Conservation (phyloP, 1,140 invertebrate species). For the Drosophila burlai region DNA sequence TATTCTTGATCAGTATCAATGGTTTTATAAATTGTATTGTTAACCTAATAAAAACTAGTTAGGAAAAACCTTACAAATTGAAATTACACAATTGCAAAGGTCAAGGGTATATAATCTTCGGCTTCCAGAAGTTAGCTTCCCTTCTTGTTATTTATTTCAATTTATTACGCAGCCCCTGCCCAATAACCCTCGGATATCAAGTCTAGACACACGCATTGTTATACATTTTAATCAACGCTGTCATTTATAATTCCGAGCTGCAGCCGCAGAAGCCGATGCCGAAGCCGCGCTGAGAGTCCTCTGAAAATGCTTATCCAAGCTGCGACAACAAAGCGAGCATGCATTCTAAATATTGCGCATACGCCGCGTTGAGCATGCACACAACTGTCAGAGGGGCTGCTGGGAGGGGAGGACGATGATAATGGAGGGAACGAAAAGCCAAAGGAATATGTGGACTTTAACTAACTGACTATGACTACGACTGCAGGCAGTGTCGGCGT, state of each 20-base stretch:
- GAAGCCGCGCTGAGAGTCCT: conserved; percentile 7
- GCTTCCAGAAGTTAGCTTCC: background rate
- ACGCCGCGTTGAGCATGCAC: conserved; percentile 47
- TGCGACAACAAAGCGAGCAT: conserved; percentile 31
- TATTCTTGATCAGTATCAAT: no score
- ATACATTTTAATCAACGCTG: conserved; percentile 50
- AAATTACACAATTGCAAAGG: background rate
- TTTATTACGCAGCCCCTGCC: background rate
- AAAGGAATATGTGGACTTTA: conserved; percentile 59
- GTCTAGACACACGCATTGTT: conserved; percentile 38
- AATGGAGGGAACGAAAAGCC: conserved; percentile 15
- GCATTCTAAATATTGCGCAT: conserved; percentile 62
- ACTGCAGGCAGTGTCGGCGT: conserved; percentile 62
- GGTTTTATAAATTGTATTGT: no score
- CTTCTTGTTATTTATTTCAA: conserved; percentile 10
- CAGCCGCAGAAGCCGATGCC: conserved; percentile 19
- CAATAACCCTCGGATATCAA: conserved; percentile 1
- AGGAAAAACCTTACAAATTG: no score
- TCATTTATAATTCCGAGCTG: conserved; percentile 29
- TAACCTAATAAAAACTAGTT: no score
- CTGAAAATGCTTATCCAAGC: conserved; percentile 20
- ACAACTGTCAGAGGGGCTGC: background rate
- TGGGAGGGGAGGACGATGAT: background rate
- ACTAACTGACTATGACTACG: conserved; percentile 69
- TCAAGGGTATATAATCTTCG: background rate